Base-by-base conservation (phyloP, 2,888 invertebrate genomes). In the Nemapogon koenigi region DNA sequence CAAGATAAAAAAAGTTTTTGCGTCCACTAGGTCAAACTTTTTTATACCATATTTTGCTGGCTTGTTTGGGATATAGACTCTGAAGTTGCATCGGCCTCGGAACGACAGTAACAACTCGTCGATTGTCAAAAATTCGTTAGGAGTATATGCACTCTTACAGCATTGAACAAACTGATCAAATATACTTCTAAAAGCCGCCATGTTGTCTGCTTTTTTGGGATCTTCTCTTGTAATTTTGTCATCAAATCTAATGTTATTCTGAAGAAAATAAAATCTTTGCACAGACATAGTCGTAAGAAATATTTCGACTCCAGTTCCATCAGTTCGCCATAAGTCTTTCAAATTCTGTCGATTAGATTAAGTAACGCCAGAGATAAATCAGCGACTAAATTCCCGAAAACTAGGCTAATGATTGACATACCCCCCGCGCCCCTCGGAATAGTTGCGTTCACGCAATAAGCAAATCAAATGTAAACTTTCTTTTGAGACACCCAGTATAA, bases 231-330 rank as follows among this genome's bases (percentile, higher is more conserved):
- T 27, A 7, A 8, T 7, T 14, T 15, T 7, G 15, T 38, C 38
- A 31, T 38, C 38, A 27, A 18, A 38, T 11, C 38, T 19, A 19
- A 38, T 25, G 10, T 19, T 16, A 15, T 27, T 25, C 3, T 31
- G 19, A 6, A 38, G 14, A 17, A 27, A 30, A n/a, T 28, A 8
- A 11, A 28, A 28, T 28, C 28, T 8, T 4, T 28, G 7, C 11
- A n/a, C 11, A 28, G n/a, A n/a, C 28, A 28, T 4, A 10, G 11
- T 28, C 30, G 37, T 42, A 6, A 45, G 38, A 41, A 45, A 50
- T 11, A 47, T 44, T 26, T 46, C 43, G 8, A 38, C 37, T 2
- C 45, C 41, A 2, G 45, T 45, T 19, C 32, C 38, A 25, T 38
- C 38, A 16, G 31, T 38, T 8, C 32, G n/a, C n/a, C n/a, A n/a